Evolutionary conservation across 2,113 vertebrate genomes (phyloP).

Genomic region (Pteruthius melanotis): DNA sequence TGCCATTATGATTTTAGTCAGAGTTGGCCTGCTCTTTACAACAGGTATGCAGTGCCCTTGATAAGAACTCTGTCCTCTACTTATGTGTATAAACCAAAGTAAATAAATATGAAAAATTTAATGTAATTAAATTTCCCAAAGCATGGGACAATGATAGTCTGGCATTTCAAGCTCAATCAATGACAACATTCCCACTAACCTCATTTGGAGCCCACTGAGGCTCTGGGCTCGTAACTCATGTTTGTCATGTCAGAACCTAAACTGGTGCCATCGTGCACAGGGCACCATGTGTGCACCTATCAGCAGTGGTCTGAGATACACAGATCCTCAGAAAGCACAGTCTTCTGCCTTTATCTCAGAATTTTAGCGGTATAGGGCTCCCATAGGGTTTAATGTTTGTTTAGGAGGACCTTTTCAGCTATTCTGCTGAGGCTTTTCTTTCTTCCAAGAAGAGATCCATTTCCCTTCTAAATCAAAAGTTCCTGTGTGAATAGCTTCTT

Average conservation of each 20-base stretch:
- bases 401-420: not conserved
- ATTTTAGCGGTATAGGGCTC: not conserved
- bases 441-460: not conserved
- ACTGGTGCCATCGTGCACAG: not conserved
- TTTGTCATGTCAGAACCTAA: slow-evolving; percentile 20
- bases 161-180: slow-evolving; percentile 49
- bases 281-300: not conserved
- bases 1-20: not conserved
- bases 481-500: not conserved
- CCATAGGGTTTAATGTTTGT: not conserved
- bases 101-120: slow-evolving; percentile 63
- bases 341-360: not conserved
- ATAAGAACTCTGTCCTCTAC: slow-evolving; percentile 24
- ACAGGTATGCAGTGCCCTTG: slow-evolving; percentile 12
- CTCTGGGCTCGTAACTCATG: slow-evolving; percentile 42
- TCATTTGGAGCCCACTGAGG: not conserved
- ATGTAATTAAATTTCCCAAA: slow-evolving; percentile 54
- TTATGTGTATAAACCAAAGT: slow-evolving; percentile 52
- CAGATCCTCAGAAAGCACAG: not conserved
- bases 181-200: slow-evolving; percentile 50
- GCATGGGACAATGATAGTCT: slow-evolving; percentile 41
- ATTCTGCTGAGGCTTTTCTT: not conserved
- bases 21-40: not conserved
- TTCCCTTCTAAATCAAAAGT: not conserved
- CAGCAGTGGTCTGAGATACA: accelerated